phyloP scores from a whole-genome alignment of 2,113 vertebrate species.

The Bos javanicus region DNA sequence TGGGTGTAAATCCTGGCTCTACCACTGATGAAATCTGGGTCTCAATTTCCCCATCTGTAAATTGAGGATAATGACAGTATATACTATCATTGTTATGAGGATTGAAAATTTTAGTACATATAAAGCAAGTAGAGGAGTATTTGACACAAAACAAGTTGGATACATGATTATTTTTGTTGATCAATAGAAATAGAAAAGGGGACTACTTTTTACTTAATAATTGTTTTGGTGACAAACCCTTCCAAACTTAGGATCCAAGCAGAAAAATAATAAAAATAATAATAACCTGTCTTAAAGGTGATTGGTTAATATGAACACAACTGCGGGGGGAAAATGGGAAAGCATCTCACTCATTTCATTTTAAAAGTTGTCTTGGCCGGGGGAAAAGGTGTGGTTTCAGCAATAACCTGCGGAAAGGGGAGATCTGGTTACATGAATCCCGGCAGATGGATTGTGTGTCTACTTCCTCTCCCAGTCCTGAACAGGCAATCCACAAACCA shows the following conservation, averaged over 20 bases:
- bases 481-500: background rate
- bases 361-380: background rate
- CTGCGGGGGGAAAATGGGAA: background rate
- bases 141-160: background rate
- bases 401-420: background rate
- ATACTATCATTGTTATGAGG: background rate
- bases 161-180: background rate
- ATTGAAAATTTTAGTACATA: background rate
- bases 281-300: background rate
- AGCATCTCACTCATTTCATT: background rate
- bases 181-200: background rate
- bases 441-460: background rate
- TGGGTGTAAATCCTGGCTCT: background rate
- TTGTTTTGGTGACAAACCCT: background rate
- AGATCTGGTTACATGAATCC: background rate
- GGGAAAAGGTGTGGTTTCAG: background rate
- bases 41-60: background rate
- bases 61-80: background rate
- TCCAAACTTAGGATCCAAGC: background rate
- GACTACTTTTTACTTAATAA: background rate
- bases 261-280: background rate
- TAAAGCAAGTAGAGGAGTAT: background rate
- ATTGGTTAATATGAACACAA: background rate
- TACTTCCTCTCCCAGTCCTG: conserved; percentile 4
- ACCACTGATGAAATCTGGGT: background rate